Percentiles rank a stretch among this genome's conserved stretches.
Evolutionary conservation across 2,113 vertebrate genomes (phyloP).

Genomic region (Brachyhypopomus gauderio): DNA sequence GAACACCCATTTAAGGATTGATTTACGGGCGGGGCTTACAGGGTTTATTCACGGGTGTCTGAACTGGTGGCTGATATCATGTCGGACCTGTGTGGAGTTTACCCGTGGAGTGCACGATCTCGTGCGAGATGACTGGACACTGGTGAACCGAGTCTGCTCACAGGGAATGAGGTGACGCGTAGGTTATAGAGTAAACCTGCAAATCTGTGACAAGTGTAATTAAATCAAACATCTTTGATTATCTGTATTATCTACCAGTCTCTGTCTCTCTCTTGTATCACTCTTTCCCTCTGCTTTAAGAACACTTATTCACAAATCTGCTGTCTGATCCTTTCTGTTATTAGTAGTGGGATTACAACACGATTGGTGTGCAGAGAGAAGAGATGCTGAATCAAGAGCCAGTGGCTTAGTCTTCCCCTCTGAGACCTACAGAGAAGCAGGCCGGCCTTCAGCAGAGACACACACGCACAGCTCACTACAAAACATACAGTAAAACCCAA

Average conservation of each 20-base stretch:
- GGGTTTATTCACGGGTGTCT: background rate
- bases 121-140: slow-evolving; percentile 63
- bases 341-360: slow-evolving; percentile 42
- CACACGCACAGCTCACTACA: slow-evolving; percentile 24
- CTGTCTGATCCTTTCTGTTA: slow-evolving; percentile 10
- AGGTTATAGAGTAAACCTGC: background rate
- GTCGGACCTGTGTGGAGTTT: slow-evolving; percentile 58
- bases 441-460: background rate
- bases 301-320: background rate
- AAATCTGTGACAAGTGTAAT: background rate
- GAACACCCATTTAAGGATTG: background rate
- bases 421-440: slow-evolving; percentile 12
- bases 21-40: background rate
- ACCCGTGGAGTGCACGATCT: slow-evolving; percentile 47
- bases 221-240: background rate
- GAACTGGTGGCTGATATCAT: slow-evolving; percentile 55
- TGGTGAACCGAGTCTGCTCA: slow-evolving; percentile 49
- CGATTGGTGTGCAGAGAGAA: slow-evolving; percentile 53
- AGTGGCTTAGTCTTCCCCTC: slow-evolving; percentile 12
- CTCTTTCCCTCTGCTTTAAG: background rate
- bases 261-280: background rate
- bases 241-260: slow-evolving; percentile 4
- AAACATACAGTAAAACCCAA: slow-evolving; percentile 21
- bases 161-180: background rate
- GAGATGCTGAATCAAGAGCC: slow-evolving; percentile 64